These are phyloP conservation scores for Montipora efflorescens DNA, from an alignment of 64 coral and sea anemone genomes.

Conservation along the genomic window DNA sequence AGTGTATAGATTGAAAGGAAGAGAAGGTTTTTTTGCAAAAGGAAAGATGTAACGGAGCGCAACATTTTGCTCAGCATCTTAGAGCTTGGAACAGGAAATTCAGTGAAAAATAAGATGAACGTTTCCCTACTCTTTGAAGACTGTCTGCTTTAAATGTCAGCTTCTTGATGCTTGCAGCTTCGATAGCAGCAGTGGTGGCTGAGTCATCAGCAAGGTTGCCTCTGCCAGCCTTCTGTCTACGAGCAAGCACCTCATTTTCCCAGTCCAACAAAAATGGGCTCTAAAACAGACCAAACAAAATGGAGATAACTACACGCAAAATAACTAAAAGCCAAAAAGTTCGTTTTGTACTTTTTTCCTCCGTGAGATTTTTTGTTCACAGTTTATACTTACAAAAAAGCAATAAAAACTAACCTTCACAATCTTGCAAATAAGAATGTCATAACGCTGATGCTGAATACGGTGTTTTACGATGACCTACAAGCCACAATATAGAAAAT, in stretches of 20 bases:
- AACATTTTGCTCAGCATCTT: too few relatives aligned
- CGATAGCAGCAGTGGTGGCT: conserved; percentile 78
- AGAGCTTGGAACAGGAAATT: not conserved
- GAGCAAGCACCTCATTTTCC: conserved; percentile 83
- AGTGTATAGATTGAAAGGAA: too few relatives aligned
- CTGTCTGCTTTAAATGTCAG: conserved; percentile 91
- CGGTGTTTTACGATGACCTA: conserved; percentile 87
- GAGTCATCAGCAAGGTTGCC: conserved; percentile 90
- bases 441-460: conserved; percentile 93
- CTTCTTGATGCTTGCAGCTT: conserved; percentile 98
- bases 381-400: not conserved
- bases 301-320: not conserved
- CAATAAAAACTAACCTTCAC: conserved; percentile 67
- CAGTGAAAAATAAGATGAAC: not conserved
- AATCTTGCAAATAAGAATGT: conserved; percentile 91
- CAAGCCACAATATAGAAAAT: not conserved
- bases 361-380: not conserved
- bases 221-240: conserved; percentile 76
- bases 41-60: too few relatives aligned
- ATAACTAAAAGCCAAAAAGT: not conserved
- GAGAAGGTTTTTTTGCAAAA: too few relatives aligned
- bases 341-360: not conserved
- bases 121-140: conserved; percentile 76
- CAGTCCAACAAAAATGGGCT: conserved; percentile 90
- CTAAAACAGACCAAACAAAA: conserved; percentile 29